A percentile compares a stretch with the other conserved stretches of the same genome.
Evolutionary conservation across 2,888 invertebrate species (phyloP).

Genomic region (Eilema griseolum): DNA sequence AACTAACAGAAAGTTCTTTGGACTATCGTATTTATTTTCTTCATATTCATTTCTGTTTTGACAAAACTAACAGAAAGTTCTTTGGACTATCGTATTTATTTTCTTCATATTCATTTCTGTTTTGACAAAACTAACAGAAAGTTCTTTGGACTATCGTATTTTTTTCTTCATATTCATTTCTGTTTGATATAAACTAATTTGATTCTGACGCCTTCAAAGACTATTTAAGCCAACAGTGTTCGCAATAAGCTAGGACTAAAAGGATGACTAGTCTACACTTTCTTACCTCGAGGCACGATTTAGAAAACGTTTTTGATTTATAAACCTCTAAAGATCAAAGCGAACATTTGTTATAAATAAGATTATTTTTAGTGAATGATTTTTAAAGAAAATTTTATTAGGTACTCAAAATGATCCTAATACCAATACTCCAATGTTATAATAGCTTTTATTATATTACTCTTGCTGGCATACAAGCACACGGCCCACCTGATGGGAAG

Average conservation of each 20-base stretch:
- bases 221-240: slow-evolving; percentile 33
- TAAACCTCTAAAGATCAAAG: slow-evolving; percentile 36
- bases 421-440: too few species aligned
- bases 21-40: too few species aligned
- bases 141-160: neutral
- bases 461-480: too few species aligned
- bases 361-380: slow-evolving; percentile 13
- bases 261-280: slow-evolving; percentile 44
- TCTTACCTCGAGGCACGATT: slow-evolving; percentile 30
- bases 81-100: too few species aligned
- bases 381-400: too few species aligned
- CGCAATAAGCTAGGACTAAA: slow-evolving; percentile 31
- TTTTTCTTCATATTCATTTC: neutral
- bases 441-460: too few species aligned
- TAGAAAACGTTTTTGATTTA: slow-evolving; percentile 34
- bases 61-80: too few species aligned
- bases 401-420: too few species aligned
- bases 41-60: too few species aligned
- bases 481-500: too few species aligned
- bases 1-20: too few species aligned
- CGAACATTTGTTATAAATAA: slow-evolving; percentile 33
- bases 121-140: neutral
- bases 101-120: too few species aligned
- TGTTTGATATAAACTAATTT: slow-evolving; percentile 11
- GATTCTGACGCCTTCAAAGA: slow-evolving; percentile 28